Conservation (phyloP, 1,140 invertebrate species). For the Aphaenogaster rudis region DNA sequence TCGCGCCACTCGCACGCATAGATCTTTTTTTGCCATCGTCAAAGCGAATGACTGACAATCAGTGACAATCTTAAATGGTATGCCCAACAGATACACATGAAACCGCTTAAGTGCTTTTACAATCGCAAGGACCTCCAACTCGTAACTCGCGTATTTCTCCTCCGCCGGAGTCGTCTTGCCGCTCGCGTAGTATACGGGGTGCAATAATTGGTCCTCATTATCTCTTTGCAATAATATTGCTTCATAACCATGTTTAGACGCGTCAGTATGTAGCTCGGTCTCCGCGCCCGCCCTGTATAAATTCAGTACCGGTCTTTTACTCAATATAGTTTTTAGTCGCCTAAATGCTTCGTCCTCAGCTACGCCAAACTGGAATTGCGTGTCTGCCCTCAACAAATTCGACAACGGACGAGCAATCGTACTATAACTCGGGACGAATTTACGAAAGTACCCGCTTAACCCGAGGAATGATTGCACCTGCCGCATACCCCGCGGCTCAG, state of each 20-base stretch:
- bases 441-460: background rate
- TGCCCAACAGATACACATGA: no score
- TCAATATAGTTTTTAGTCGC: background rate
- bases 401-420: background rate
- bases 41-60: no score
- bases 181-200: conserved; percentile 12
- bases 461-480: background rate
- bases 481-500: background rate
- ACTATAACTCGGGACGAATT: background rate
- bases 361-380: background rate
- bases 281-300: background rate
- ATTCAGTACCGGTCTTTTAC: background rate
- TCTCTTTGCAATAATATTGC: background rate
- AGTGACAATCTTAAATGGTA: no score
- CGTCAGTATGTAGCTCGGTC: background rate
- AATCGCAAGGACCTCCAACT: background rate
- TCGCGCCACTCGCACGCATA: no score
- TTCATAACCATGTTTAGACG: background rate
- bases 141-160: background rate
- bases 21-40: no score
- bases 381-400: background rate
- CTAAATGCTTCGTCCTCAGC: background rate
- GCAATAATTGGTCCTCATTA: background rate
- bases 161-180: background rate
- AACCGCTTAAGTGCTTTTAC: no score